phyloP scores from a whole-genome alignment of 64 coral and sea anemone species.

The Catalaphyllia jardinei region DNA sequence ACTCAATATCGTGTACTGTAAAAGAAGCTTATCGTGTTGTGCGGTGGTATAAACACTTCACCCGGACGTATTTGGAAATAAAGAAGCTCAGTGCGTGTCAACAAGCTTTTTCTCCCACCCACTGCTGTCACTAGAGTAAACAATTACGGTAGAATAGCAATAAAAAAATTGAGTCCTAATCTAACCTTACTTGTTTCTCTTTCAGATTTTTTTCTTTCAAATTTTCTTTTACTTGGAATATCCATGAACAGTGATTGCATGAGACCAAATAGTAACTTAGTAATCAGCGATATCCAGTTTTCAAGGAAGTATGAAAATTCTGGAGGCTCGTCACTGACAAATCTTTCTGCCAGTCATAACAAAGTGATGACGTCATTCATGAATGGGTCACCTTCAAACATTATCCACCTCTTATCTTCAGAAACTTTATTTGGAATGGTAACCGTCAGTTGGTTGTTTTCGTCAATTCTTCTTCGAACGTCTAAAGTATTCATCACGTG shows the following conservation, averaged over 20 bases:
- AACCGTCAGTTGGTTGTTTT: neutral
- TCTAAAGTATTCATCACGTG: neutral
- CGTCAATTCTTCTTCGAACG: neutral
- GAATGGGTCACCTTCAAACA: neutral
- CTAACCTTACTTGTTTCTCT: neutral
- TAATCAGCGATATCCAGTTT: neutral
- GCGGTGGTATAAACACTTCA: too few species aligned
- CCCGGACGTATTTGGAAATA: too few species aligned
- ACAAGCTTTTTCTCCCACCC: neutral
- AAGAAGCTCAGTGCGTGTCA: too few species aligned
- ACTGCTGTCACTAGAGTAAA: neutral
- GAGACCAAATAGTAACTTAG: neutral
- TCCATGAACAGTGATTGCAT: neutral
- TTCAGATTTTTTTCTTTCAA: neutral
- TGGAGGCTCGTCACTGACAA: neutral
- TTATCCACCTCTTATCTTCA: neutral
- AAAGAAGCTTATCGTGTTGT: too few species aligned
- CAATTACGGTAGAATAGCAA: neutral
- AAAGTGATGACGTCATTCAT: neutral
- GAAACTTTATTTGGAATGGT: neutral
- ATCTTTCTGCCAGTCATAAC: neutral
- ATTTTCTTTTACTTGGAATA: neutral
- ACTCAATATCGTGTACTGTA: too few species aligned
- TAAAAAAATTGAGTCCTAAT: neutral
- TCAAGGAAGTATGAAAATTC: neutral